phyloP scores from a whole-genome alignment of 2,797 vertebrate species.

The Acestrorhynchus altus region DNA sequence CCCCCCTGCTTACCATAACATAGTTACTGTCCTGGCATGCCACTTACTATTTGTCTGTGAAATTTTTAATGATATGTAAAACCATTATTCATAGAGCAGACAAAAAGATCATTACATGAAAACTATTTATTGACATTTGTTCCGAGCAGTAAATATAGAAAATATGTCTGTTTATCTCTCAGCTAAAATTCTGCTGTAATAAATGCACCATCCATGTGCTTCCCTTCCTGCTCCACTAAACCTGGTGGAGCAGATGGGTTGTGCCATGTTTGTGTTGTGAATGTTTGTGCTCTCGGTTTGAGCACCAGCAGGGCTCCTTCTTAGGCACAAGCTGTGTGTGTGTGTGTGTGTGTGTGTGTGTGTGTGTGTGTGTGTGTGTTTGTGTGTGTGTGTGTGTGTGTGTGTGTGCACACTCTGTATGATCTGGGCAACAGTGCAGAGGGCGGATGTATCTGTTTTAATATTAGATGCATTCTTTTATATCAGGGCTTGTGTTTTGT shows the following conservation, averaged over 20 bases:
- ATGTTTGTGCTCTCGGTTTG: constrained; percentile 35
- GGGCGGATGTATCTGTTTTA: not conserved
- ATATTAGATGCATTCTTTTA: not conserved
- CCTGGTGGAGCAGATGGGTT: constrained; percentile 35
- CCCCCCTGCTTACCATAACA: too few species aligned
- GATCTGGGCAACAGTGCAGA: not conserved
- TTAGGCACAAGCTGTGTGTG: constrained; percentile 19
- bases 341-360: not conserved
- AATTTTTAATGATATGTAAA: too few species aligned
- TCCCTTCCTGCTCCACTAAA: constrained; percentile 15
- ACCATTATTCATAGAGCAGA: too few species aligned
- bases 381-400: too few species aligned
- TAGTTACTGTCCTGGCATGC: too few species aligned
- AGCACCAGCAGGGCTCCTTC: constrained; percentile 7
- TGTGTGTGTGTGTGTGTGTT: too few species aligned
- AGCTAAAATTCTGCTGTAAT: not conserved
- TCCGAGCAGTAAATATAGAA: not conserved
- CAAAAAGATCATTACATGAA: too few species aligned
- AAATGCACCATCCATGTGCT: constrained; percentile 22
- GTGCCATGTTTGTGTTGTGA: constrained; percentile 30
- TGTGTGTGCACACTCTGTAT: not conserved
- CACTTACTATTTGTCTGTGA: too few species aligned
- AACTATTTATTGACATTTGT: too few species aligned
- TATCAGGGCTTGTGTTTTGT: not conserved
- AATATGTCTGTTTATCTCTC: not conserved